phyloP scores from a whole-genome alignment of 2,113 vertebrate genomes.

The Serilophus lunatus region DNA sequence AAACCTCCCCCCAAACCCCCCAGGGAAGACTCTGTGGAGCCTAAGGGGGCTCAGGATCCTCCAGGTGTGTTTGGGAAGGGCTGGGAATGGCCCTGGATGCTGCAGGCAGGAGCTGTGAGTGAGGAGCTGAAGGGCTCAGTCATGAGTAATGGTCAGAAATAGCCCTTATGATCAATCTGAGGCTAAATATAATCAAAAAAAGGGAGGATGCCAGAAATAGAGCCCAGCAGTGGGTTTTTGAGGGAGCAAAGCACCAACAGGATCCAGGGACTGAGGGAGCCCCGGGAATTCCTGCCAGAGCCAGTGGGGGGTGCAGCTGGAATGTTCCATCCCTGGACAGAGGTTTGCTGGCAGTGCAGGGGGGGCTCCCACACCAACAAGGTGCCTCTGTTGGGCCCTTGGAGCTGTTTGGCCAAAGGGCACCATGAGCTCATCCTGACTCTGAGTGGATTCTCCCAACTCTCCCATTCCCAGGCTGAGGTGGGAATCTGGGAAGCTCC shows the following conservation, averaged over 20 bases:
- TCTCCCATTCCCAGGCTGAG: not conserved
- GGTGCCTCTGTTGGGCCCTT: no score
- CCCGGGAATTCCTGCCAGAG: not conserved
- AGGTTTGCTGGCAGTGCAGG: no score
- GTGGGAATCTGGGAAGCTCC: not conserved
- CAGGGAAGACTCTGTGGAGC: fast-evolving
- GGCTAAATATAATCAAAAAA: slow-evolving; percentile 13
- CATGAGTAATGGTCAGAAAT: slow-evolving; percentile 44
- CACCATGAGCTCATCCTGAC: not conserved
- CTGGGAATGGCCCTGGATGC: not conserved
- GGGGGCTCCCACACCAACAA: no score
- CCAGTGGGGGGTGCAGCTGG: no score
- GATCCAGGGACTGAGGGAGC: not conserved
- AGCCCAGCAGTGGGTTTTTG: not conserved
- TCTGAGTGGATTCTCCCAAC: not conserved
- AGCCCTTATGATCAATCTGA: not conserved
- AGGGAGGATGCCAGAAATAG: slow-evolving; percentile 14
- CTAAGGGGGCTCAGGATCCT: not conserved
- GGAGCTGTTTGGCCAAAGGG: not conserved
- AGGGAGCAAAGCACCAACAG: not conserved
- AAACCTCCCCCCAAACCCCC: fast-evolving
- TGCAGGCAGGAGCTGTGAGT: not conserved
- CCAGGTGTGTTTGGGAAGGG: not conserved
- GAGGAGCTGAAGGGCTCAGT: not conserved
- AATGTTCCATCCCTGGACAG: no score